Base-by-base conservation (phyloP, 2,888 invertebrate species). In the Agapostemon virescens region DNA sequence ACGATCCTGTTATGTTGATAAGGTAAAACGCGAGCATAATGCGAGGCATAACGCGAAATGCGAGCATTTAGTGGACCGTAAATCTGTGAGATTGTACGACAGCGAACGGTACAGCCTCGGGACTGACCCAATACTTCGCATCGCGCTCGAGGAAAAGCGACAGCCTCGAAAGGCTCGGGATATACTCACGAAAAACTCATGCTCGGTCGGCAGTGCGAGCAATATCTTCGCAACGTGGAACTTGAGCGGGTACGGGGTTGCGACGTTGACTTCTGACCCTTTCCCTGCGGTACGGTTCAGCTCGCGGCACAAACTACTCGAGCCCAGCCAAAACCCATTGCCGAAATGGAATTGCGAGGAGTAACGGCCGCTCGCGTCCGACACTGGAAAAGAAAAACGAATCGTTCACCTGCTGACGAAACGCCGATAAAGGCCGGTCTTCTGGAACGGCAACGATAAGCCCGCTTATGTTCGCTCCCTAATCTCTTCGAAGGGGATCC, bases 301-400 rank as follows among this genome's bases (percentile, higher is more conserved):
- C 90, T 97, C 97, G 38, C 83, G 89, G 90, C 97, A 97, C 58
- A 96, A 94, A 68, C 94, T 93, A 84, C 94, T 94, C 68, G 97
- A 96, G 5, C 97, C 97, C 88, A 97, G 93, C 97, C 97, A 97
- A 93, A 95, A 96, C 91, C 96, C 96, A 91, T 96, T 97, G 26
- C 97, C 97, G 89, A 96, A 97, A 88, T 97, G 94, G 87, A 96
- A 94, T 90, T 96, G 96, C 15, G 96, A 95, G 20, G 95, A 95
- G 93, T 97, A 97, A 85, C 96, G 95, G 61, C 97, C 97, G 11
- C 97, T 97, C 0, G 97, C 95, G 91, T 97, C 97, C 89, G 95
- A 96, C 92, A 96, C 97, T 97, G 93, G 36, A 93, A 93, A 76
- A 93, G 63, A 49, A 23, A 68, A 20, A 52, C 23, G 52, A 26